These are phyloP conservation scores for Cerastis leucographa DNA, from an alignment of 2,888 invertebrate species.

Conservation along the genomic window DNA sequence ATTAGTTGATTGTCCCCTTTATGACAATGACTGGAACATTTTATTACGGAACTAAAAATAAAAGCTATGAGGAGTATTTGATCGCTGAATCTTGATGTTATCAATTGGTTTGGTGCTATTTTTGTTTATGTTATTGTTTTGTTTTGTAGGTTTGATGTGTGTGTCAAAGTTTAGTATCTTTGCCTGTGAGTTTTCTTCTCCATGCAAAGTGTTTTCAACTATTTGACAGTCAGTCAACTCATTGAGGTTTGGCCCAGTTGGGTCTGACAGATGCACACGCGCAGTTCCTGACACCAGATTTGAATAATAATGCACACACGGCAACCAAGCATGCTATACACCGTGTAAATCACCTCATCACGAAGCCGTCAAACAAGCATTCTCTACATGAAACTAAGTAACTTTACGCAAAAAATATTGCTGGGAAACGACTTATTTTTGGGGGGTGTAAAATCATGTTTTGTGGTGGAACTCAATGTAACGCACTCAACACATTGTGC, in stretches of 20 bases:
- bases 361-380: no score
- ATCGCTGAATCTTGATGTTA: slow-evolving; percentile 46
- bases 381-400: no score
- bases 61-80: slow-evolving; percentile 55
- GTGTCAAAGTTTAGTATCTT: neutral
- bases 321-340: no score
- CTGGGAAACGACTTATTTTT: no score
- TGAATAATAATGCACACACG: no score
- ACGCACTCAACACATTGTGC: no score
- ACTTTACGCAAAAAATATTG: no score
- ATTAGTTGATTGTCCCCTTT: slow-evolving; percentile 67
- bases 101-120: slow-evolving; percentile 35
- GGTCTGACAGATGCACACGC: neutral
- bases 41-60: slow-evolving; percentile 61
- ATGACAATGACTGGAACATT: slow-evolving; percentile 53
- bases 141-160: neutral
- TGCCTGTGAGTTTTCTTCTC: neutral
- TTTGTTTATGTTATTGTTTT: slow-evolving; percentile 33
- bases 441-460: no score
- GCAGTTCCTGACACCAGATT: no score
- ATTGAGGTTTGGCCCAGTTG: neutral
- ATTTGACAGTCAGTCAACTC: neutral
- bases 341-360: no score
- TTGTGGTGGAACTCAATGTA: no score
- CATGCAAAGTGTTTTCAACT: neutral